Percentiles rank a stretch among this genome's conserved stretches.
Evolutionary conservation across 2,113 vertebrate genomes (phyloP).

Genomic region (Ciconia boyciana): DNA sequence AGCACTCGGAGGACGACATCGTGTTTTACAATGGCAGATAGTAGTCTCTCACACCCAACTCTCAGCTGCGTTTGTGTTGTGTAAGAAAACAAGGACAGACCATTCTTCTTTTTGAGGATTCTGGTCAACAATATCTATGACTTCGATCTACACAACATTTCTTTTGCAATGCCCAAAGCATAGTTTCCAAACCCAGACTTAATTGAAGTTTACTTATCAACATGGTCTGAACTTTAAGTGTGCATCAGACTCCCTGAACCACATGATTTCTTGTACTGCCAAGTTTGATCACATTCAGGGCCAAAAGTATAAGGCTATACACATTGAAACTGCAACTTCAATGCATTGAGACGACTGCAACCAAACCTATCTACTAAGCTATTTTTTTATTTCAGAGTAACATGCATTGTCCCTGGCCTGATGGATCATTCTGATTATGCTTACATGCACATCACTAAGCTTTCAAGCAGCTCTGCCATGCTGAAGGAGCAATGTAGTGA

Average conservation of each 20-base stretch:
- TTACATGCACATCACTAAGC: neutral
- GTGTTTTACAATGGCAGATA: neutral
- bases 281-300: neutral
- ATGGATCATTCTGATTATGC: neutral
- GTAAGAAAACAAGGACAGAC: neutral
- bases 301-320: neutral
- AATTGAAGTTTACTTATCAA: neutral
- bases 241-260: neutral
- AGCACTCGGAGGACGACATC: neutral
- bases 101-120: neutral
- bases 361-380: neutral
- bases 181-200: neutral
- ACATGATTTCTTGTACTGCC: neutral
- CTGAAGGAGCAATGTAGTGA: neutral
- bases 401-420: neutral
- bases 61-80: neutral
- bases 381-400: neutral
- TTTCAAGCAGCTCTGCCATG: neutral
- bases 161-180: neutral
- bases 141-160: neutral
- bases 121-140: neutral
- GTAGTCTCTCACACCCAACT: neutral
- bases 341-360: neutral
- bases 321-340: neutral
- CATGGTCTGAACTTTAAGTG: neutral